A percentile compares a stretch with the other conserved stretches of the same genome.
Evolutionary conservation across 2,797 vertebrate genomes (phyloP).

Genomic region (Carduelis carduelis): DNA sequence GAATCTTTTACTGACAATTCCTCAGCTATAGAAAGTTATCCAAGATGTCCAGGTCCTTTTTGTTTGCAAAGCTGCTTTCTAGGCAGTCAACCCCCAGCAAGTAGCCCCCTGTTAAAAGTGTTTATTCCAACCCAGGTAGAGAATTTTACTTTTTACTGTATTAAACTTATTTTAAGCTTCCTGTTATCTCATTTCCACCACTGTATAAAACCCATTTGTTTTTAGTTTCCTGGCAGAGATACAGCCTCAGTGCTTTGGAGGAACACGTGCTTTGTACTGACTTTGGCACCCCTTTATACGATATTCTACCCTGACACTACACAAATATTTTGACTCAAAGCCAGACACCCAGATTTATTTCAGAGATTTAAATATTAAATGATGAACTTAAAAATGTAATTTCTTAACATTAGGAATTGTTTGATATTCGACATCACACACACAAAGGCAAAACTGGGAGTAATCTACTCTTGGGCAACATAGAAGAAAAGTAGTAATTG

Average conservation of each 20-base stretch:
- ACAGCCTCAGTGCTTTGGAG: background rate
- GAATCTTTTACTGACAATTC: background rate
- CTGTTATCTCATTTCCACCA: background rate
- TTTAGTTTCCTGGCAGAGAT: background rate
- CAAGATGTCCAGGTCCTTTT: background rate
- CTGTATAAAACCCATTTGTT: background rate
- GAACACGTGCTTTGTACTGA: fast-evolving
- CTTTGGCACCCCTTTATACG: background rate
- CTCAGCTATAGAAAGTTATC: background rate
- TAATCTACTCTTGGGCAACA: background rate
- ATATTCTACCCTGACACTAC: background rate
- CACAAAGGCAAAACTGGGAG: background rate
- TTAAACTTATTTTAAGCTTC: background rate
- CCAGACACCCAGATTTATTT: background rate
- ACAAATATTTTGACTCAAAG: background rate
- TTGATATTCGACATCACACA: background rate
- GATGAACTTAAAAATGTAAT: background rate
- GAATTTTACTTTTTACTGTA: background rate
- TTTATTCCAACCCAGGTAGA: background rate
- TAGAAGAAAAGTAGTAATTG: background rate
- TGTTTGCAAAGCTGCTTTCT: background rate
- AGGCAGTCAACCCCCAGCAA: background rate
- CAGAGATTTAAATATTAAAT: background rate
- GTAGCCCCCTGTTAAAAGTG: background rate
- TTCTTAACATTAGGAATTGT: background rate